These are phyloP conservation scores for Tricholauxania praeusta DNA, from an alignment of 2,888 invertebrate species.

Conservation along the genomic window DNA sequence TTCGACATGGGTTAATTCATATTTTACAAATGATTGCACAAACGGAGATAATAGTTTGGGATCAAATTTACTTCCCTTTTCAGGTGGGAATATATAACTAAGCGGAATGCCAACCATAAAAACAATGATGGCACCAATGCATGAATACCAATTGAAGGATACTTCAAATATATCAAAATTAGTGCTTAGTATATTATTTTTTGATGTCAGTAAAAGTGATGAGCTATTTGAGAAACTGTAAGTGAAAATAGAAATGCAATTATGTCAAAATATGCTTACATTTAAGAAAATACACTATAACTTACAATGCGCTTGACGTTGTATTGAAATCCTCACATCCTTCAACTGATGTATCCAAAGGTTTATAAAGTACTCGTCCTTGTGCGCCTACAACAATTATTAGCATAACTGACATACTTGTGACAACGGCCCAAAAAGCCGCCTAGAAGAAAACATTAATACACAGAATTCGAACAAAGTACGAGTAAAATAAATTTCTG, in stretches of 20 bases:
- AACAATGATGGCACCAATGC: conserved; percentile 69
- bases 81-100: conserved; percentile 68
- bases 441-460: conserved; percentile 47
- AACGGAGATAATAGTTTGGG: conserved; percentile 56
- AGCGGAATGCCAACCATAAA: conserved; percentile 70
- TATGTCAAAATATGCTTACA: background rate
- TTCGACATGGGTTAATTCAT: conserved; percentile 47
- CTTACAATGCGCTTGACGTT: conserved; percentile 41
- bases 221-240: background rate
- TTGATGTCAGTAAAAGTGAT: background rate
- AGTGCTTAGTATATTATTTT: background rate
- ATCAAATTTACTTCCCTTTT: conserved; percentile 53
- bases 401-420: conserved; percentile 55
- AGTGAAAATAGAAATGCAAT: conserved; percentile 20
- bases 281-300: background rate
- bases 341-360: conserved; percentile 52
- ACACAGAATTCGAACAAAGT: no score
- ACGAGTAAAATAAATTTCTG: background rate
- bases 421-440: conserved; percentile 54
- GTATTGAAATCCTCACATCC: conserved; percentile 54
- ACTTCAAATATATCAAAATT: conserved; percentile 69
- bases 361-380: conserved; percentile 54
- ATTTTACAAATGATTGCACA: conserved; percentile 50
- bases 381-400: conserved; percentile 57
- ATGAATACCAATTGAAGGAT: conserved; percentile 73